These are phyloP conservation scores for Euborellia annulipes DNA, from an alignment of 1,140 invertebrate species.

Conservation along the genomic window DNA sequence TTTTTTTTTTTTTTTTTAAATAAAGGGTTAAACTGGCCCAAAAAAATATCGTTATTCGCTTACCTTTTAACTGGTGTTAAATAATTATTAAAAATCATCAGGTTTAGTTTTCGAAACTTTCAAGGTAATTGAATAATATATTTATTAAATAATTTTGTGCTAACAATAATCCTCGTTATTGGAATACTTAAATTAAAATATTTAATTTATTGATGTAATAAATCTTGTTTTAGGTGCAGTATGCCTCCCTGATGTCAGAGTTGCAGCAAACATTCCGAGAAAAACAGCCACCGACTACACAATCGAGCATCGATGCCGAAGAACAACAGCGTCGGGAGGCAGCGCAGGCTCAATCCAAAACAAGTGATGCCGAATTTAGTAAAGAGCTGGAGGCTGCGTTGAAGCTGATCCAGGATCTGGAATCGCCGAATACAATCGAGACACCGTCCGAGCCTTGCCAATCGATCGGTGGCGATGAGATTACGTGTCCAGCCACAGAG, in stretches of 20 bases:
- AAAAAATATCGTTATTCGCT: too few species aligned
- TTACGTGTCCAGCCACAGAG: background rate
- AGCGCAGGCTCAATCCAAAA: slow-evolving; percentile 13
- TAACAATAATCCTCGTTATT: too few species aligned
- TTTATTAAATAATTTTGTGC: too few species aligned
- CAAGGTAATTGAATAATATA: too few species aligned
- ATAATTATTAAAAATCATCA: too few species aligned
- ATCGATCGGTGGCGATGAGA: slow-evolving; percentile 8
- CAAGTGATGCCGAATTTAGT: slow-evolving; percentile 29
- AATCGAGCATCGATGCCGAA: background rate
- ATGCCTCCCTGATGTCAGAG: slow-evolving; percentile 31
- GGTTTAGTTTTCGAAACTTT: too few species aligned
- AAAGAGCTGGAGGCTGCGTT: slow-evolving; percentile 30
- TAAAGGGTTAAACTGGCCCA: too few species aligned
- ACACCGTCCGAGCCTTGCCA: slow-evolving; percentile 24
- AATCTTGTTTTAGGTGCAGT: too few species aligned
- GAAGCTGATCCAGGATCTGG: slow-evolving; percentile 31
- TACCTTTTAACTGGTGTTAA: too few species aligned
- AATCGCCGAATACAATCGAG: slow-evolving; percentile 29
- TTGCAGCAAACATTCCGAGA: slow-evolving; percentile 20
- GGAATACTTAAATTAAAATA: too few species aligned
- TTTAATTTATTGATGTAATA: too few species aligned
- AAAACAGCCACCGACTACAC: background rate
- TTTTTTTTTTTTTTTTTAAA: too few species aligned
- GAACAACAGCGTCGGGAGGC: slow-evolving; percentile 17